These are phyloP conservation scores for Neodon shergylaensis DNA, from an alignment of 2,113 vertebrate species.

Conservation along the genomic window DNA sequence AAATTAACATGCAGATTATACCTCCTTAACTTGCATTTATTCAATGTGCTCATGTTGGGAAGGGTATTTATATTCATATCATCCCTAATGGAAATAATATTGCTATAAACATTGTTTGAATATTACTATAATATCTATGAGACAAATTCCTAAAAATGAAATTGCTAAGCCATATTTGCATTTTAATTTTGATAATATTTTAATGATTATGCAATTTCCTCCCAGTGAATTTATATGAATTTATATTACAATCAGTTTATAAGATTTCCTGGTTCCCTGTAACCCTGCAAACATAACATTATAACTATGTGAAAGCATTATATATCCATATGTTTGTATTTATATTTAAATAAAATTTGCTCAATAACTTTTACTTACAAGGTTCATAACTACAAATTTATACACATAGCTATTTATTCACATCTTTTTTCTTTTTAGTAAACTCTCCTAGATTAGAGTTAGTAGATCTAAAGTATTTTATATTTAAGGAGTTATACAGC, in stretches of 20 bases:
- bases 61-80: neutral
- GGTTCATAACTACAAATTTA: conserved; percentile 14
- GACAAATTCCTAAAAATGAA: neutral
- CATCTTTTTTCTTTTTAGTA: conserved; percentile 25
- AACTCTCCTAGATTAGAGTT: conserved; percentile 5
- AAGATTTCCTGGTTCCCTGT: neutral
- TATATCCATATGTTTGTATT: neutral
- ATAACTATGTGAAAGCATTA: neutral
- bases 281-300: neutral
- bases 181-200: neutral
- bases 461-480: neutral
- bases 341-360: neutral
- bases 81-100: neutral
- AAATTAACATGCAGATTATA: neutral
- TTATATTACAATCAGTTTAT: neutral
- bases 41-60: neutral
- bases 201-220: conserved; percentile 1
- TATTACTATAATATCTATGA: neutral
- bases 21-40: neutral
- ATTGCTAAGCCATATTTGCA: neutral
- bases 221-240: neutral
- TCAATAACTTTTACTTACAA: neutral
- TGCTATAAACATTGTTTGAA: neutral
- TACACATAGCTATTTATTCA: neutral
- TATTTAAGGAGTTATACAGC: neutral